Evolutionary conservation across 2,888 invertebrate genomes (phyloP).

Genomic region (Leptopilina drosophilae): DNA sequence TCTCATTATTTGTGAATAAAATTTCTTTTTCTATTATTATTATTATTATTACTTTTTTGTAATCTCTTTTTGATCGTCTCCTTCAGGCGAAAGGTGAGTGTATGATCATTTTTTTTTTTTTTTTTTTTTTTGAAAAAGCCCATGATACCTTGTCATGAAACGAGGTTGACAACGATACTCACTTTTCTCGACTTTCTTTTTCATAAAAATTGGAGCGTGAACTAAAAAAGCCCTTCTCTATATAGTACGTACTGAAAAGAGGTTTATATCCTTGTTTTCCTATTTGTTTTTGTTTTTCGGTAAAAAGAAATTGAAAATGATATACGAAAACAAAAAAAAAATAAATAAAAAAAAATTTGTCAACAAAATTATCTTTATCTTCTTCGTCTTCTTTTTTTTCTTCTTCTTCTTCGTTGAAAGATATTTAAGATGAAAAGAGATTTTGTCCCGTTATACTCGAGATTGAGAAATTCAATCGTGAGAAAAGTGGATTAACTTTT

Average conservation of each 20-base stretch:
- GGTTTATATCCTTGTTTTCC: background rate
- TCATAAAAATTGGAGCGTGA: conserved; percentile 36
- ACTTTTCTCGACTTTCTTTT: conserved; percentile 5
- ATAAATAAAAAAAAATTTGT: background rate
- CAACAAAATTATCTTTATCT: background rate
- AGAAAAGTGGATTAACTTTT: conserved; percentile 7
- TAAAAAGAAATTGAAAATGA: conserved; percentile 11
- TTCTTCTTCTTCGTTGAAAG: background rate
- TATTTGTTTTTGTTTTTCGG: background rate
- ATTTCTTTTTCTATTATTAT: background rate
- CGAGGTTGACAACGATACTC: conserved; percentile 7
- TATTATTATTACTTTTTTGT: no score
- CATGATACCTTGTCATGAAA: background rate
- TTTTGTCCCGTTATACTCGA: background rate
- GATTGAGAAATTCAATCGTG: conserved; percentile 8
- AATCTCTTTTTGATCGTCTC: background rate
- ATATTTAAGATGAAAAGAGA: conserved; percentile 5
- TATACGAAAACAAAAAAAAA: background rate
- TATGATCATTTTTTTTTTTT: background rate
- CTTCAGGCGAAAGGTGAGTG: background rate
- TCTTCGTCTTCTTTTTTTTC: no score
- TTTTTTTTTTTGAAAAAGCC: background rate
- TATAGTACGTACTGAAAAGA: no score
- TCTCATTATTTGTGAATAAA: background rate
- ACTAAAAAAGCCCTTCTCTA: conserved; percentile 19